phyloP scores from a whole-genome alignment of 2,113 vertebrate genomes.

The Bos indicus region DNA sequence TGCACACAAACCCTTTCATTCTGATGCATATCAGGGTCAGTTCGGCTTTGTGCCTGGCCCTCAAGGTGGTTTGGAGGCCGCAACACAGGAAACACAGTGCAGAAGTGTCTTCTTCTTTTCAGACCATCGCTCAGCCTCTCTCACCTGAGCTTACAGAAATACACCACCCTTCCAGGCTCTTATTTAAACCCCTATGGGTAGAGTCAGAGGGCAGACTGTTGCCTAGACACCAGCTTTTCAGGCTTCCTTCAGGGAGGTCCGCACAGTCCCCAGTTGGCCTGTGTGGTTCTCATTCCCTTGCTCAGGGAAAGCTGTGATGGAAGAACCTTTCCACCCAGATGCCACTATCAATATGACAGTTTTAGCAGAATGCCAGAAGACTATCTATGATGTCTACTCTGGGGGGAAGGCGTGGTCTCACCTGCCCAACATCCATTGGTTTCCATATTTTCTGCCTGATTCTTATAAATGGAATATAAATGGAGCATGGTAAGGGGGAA shows the following conservation, averaged over 20 bases:
- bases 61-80: slow-evolving; percentile 58
- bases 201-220: background rate
- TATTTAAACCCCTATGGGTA: background rate
- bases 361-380: background rate
- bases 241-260: background rate
- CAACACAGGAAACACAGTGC: background rate
- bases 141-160: background rate
- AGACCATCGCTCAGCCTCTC: background rate
- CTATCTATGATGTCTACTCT: background rate
- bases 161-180: background rate
- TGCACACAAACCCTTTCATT: slow-evolving; percentile 57
- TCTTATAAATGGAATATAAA: background rate
- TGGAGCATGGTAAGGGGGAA: background rate
- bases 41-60: background rate
- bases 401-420: background rate
- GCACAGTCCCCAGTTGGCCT: too few relatives aligned
- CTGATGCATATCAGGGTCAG: slow-evolving; percentile 22
- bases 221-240: background rate
- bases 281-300: background rate
- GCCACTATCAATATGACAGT: background rate
- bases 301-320: background rate
- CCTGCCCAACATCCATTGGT: background rate
- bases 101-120: background rate
- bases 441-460: background rate
- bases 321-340: background rate